Percentiles rank a stretch among this genome's conserved stretches.
These are phyloP conservation scores for Lepetodrilus schrolli DNA, from an alignment of 2,888 invertebrate species.

Conservation along the genomic window DNA sequence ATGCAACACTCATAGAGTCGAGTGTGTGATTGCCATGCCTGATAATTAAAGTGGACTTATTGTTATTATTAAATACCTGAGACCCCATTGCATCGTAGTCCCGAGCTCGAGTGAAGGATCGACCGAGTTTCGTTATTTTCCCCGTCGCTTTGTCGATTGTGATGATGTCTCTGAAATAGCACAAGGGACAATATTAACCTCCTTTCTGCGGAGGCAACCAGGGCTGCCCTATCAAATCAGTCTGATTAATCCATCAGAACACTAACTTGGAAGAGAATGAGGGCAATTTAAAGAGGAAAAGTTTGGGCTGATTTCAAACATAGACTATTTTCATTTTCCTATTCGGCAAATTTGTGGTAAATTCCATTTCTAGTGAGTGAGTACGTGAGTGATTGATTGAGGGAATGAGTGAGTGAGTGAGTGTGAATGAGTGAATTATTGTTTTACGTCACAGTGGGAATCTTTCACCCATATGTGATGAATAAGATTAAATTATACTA, in stretches of 20 bases:
- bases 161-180: conserved; percentile 86
- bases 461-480: too few relatives aligned
- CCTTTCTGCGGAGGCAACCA: neutral
- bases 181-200: neutral
- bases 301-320: too few relatives aligned
- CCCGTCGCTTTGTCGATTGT: conserved; percentile 99
- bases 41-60: too few relatives aligned
- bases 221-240: neutral
- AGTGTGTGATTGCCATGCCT: too few relatives aligned
- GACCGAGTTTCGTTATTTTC: conserved; percentile 90
- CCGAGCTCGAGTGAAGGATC: conserved; percentile 95
- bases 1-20: too few relatives aligned
- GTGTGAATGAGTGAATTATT: neutral
- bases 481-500: too few relatives aligned
- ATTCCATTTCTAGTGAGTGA: neutral
- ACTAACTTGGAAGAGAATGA: neutral
- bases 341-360: too few relatives aligned
- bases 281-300: too few relatives aligned
- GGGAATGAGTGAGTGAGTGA: neutral
- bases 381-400: neutral
- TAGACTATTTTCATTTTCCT: too few relatives aligned
- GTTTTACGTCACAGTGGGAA: too few relatives aligned
- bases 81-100: conserved; percentile 98
- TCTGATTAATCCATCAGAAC: neutral
- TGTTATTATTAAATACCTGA: conserved; percentile 74